Evolutionary conservation across 2,888 invertebrate genomes (phyloP), one percentile per base, ranked within the genome.

Genomic region (Chrysodeixis includens): DNA sequence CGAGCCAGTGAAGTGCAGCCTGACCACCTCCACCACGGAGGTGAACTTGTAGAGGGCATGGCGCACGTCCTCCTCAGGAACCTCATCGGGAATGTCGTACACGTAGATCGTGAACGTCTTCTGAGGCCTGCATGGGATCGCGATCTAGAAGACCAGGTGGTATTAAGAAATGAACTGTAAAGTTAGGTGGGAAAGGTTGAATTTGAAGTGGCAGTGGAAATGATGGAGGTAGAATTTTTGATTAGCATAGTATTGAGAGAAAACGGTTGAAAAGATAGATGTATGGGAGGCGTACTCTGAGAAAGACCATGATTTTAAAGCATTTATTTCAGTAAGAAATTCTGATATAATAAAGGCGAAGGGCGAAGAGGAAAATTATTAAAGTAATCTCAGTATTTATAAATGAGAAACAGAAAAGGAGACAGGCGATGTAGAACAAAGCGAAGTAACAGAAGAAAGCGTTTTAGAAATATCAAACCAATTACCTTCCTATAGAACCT

Each of bases 41-140:
- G 96, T 96, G 88, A 97, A 97, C 92, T 97, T 97, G 93, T 97
- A 98, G 75, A 97, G 95, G n/a, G 97, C 96, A 85, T 97, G 97
- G 51, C 98, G 96, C 26, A 98, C 97, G 88, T 98, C 98, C 81
- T 98, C 98, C 85, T 98, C 97, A 0, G 98, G 98, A 26, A 98
- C 94, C 85, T 98, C 98, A 80, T 97, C 97, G 0, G 98, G 98
- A 57, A 98, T 97, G 87, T 98, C 98, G 84, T 97, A 96, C 55
- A 98, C 97, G 89, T 97, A 97, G 74, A 98, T 95, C 7, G 97
- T 97, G 88, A 98, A 98, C n/a, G 97, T 98, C 93, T 97, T 98
- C 86, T 98, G 97, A 0, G 98, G 98, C 81, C 98, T 96, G 88
- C 98, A 98, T 5, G 98, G 98, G 83, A 98, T 98, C 46, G 97